Evolutionary conservation across 2,797 vertebrate species (phyloP).

Genomic region (Pantherophis alleghaniensis): DNA sequence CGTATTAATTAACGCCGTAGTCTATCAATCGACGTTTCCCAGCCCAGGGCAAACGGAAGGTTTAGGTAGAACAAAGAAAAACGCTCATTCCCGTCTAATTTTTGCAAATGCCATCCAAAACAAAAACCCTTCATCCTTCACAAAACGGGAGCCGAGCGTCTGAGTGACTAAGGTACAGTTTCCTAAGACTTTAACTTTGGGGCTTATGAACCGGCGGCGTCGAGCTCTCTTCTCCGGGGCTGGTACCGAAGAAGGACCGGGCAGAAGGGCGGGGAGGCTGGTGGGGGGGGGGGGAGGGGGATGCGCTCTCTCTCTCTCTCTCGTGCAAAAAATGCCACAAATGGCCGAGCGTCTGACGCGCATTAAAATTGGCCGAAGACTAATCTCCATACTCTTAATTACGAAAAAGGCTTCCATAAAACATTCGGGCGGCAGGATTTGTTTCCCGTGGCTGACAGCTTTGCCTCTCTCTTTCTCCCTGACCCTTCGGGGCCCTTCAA

Average conservation of each 20-base stretch:
- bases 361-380: neutral
- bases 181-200: constrained; percentile 53
- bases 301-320: neutral
- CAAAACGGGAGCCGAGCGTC: constrained; percentile 58
- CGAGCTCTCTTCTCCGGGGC: constrained; percentile 10
- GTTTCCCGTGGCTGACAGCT: neutral
- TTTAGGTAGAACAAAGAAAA: constrained; percentile 64
- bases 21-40: constrained; percentile 62
- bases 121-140: constrained; percentile 29
- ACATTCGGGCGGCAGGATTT: neutral
- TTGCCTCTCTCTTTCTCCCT: neutral
- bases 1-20: constrained; percentile 71
- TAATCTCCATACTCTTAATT: neutral
- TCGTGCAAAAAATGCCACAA: constrained; percentile 3
- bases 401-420: neutral
- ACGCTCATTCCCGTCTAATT: constrained; percentile 45
- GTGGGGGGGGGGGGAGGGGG: neutral
- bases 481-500: neutral
- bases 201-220: constrained; percentile 50
- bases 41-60: constrained; percentile 52
- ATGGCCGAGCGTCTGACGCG: neutral
- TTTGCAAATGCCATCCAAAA: constrained; percentile 15
- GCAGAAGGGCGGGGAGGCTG: no score
- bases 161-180: constrained; percentile 67
- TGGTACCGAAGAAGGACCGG: neutral